Evolutionary conservation across 2,888 invertebrate species (phyloP).

Genomic region (Galerucella calmariensis): DNA sequence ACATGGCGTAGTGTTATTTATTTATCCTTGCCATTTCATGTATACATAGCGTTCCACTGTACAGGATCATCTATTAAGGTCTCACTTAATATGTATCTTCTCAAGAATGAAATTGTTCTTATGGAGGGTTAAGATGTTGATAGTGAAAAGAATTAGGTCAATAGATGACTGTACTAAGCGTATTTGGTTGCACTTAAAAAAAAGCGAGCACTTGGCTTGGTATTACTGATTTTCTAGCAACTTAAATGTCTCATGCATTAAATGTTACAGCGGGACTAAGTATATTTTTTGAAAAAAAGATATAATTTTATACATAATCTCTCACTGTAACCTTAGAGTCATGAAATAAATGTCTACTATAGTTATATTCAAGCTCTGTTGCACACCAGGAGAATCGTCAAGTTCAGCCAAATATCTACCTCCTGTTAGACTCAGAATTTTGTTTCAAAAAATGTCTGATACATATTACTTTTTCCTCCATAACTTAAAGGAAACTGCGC

Average conservation of each 20-base stretch:
- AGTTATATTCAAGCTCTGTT: constrained; percentile 32
- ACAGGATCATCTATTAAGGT: constrained; percentile 31
- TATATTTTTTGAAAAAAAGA: constrained; percentile 45
- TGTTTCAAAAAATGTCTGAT: constrained; percentile 14
- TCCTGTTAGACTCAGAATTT: constrained; percentile 36
- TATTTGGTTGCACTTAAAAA: constrained; percentile 47
- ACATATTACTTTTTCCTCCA: constrained; percentile 3
- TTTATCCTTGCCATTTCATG: constrained; percentile 53
- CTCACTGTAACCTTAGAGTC: constrained; percentile 39
- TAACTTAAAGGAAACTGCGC: constrained; percentile 37
- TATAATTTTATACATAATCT: constrained; percentile 45
- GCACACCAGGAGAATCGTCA: constrained; percentile 37
- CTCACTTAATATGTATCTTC: constrained; percentile 16
- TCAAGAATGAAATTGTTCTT: constrained; percentile 11
- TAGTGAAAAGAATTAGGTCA: constrained; percentile 11
- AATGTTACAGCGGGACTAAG: constrained; percentile 44
- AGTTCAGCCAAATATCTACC: constrained; percentile 49
- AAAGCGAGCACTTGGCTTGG: constrained; percentile 39
- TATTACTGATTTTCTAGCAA: constrained; percentile 35
- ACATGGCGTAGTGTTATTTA: constrained; percentile 58
- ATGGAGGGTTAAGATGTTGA: background rate
- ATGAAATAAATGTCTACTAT: constrained; percentile 24
- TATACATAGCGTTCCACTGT: constrained; percentile 44
- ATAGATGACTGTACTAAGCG: constrained; percentile 39
- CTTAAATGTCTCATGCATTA: constrained; percentile 42